Evolutionary conservation across 2,888 invertebrate genomes (phyloP).

Genomic region (Linnaemya tessellans): DNA sequence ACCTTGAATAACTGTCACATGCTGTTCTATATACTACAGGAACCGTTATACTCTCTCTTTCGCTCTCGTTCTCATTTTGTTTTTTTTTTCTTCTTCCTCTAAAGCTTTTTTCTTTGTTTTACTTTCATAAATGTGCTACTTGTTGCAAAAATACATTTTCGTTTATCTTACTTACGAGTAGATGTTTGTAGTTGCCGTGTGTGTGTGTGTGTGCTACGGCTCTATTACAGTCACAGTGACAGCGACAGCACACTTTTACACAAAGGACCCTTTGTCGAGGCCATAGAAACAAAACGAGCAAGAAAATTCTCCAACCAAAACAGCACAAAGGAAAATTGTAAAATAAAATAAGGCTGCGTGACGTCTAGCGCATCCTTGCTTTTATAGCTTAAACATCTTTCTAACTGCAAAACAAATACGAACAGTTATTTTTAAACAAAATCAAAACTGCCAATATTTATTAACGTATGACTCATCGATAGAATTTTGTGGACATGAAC

Average conservation of each 20-base stretch:
- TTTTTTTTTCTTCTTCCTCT: background rate
- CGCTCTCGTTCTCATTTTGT: background rate
- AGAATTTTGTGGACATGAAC: too few species aligned
- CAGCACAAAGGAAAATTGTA: conserved; percentile 4
- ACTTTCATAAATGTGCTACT: conserved; percentile 61
- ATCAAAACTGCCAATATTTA: background rate
- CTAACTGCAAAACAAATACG: background rate
- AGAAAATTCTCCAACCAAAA: background rate
- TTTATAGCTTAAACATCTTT: conserved; percentile 28
- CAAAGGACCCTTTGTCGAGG: conserved; percentile 57
- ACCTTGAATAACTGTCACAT: conserved; percentile 64
- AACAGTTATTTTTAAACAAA: background rate
- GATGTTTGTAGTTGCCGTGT: conserved; percentile 3
- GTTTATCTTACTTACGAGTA: background rate
- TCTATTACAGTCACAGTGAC: conserved; percentile 19
- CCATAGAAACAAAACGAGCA: conserved; percentile 23
- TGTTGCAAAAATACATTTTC: conserved; percentile 52
- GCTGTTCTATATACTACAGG: conserved; percentile 10
- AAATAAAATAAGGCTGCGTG: conserved; percentile 61
- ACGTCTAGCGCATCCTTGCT: conserved; percentile 67
- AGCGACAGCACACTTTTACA: conserved; percentile 13
- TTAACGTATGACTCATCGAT: background rate
- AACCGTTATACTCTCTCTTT: conserved; percentile 6
- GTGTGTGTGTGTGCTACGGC: conserved; percentile 2
- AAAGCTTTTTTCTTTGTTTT: background rate